Conservation (phyloP, 1,140 invertebrate genomes). For the Cherax destructor region DNA sequence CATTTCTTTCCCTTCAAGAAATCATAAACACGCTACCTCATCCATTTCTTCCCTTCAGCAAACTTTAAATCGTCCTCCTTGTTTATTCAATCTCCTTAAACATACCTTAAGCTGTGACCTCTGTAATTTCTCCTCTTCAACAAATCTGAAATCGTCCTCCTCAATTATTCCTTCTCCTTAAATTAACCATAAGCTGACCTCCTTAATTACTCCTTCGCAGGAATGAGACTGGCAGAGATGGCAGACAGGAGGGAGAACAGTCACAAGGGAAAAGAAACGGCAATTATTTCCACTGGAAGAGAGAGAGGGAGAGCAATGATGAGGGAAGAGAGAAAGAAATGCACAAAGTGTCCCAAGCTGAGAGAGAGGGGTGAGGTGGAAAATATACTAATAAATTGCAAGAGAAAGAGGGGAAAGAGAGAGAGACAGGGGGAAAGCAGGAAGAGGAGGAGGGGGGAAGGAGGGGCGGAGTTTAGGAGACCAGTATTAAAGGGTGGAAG, state of each 20-base stretch:
- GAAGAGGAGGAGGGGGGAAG: neutral
- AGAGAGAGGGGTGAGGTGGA: neutral
- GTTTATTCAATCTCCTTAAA: no score
- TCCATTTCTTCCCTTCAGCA: no score
- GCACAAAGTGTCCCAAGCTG: neutral
- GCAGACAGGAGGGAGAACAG: neutral
- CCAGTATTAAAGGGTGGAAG: no score
- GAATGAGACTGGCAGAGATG: neutral
- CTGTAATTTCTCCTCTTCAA: no score
- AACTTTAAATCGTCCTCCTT: no score
- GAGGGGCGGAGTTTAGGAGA: no score
- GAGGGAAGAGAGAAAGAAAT: neutral
- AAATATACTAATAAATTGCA: neutral
- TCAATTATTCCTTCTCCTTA: no score
- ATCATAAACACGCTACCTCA: no score
- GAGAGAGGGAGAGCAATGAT: neutral
- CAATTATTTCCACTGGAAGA: neutral
- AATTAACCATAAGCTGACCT: neutral
- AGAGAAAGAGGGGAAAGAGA: neutral
- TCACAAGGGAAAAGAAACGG: neutral
- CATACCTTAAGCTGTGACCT: no score
- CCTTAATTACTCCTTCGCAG: neutral
- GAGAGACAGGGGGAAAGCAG: neutral
- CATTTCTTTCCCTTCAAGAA: no score
- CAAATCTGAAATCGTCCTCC: no score